These are phyloP conservation scores for Cossypha caffra DNA, from an alignment of 2,797 vertebrate species.

Conservation along the genomic window DNA sequence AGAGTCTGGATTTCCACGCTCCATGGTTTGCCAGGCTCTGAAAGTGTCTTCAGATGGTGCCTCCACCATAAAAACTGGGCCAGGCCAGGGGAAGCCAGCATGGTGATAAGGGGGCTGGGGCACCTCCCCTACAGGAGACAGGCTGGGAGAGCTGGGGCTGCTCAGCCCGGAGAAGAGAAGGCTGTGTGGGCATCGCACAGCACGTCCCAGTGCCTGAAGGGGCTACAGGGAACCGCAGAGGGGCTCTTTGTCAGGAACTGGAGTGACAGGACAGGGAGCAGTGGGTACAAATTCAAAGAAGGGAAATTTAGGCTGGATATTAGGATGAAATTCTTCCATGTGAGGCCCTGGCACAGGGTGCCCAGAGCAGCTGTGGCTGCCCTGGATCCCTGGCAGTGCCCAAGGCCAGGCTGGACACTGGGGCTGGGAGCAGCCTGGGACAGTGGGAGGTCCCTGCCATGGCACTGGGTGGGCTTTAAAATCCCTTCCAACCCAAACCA, in stretches of 20 bases:
- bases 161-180: not conserved
- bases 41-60: not conserved
- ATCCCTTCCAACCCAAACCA: not conserved
- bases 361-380: no score
- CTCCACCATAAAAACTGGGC: not conserved
- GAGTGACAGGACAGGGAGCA: no score
- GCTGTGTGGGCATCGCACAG: not conserved
- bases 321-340: not conserved
- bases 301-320: not conserved
- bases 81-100: fast-evolving
- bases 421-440: not conserved
- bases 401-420: fast-evolving
- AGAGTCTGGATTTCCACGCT: fast-evolving
- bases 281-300: not conserved
- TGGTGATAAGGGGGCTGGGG: not conserved
- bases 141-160: not conserved
- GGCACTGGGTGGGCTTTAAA: not conserved
- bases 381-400: not conserved
- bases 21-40: not conserved
- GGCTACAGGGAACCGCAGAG: not conserved
- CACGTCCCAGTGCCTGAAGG: not conserved
- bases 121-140: not conserved
- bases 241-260: not conserved
- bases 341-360: not conserved
- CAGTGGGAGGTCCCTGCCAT: fast-evolving